phyloP scores from a whole-genome alignment of 1,140 invertebrate species.

The Manduca sexta region DNA sequence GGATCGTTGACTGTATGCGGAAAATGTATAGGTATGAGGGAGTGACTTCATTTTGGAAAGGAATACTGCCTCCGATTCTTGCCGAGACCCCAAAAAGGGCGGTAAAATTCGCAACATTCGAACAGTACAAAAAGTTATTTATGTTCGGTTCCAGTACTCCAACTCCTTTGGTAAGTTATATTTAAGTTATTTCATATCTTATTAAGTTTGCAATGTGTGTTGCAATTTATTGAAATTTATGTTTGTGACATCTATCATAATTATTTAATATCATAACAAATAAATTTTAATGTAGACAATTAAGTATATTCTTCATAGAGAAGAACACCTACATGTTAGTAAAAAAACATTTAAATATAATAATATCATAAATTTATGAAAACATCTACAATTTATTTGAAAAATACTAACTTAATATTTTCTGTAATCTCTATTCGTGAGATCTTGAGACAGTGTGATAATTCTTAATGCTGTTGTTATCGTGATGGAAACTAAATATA shows the following conservation, averaged over 20 bases:
- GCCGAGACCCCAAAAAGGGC: conserved; percentile 97
- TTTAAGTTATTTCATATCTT: not conserved
- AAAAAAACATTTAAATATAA: too few species aligned
- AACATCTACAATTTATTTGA: too few species aligned
- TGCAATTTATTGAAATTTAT: too few species aligned
- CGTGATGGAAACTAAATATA: too few species aligned
- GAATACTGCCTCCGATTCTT: conserved; percentile 91
- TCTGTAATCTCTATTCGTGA: too few species aligned
- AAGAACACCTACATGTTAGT: too few species aligned
- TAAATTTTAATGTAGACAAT: not conserved
- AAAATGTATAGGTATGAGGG: conserved; percentile 93
- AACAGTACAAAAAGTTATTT: conserved; percentile 92
- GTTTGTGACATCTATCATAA: not conserved
- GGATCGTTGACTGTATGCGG: conserved; percentile 88
- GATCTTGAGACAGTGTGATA: too few species aligned
- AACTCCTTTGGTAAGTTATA: conserved; percentile 79
- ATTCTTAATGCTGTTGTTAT: too few species aligned
- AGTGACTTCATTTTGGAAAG: conserved; percentile 89
- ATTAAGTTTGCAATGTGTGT: not conserved
- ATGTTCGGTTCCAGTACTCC: conserved; percentile 81
- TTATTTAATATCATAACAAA: not conserved
- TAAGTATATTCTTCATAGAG: not conserved
- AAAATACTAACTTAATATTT: too few species aligned
- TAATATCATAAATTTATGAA: too few species aligned
- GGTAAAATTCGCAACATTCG: conserved; percentile 94